Evolutionary conservation across 2,888 invertebrate species (phyloP), one percentile per base, ranked within the genome.

Genomic region (Troides aeacus): DNA sequence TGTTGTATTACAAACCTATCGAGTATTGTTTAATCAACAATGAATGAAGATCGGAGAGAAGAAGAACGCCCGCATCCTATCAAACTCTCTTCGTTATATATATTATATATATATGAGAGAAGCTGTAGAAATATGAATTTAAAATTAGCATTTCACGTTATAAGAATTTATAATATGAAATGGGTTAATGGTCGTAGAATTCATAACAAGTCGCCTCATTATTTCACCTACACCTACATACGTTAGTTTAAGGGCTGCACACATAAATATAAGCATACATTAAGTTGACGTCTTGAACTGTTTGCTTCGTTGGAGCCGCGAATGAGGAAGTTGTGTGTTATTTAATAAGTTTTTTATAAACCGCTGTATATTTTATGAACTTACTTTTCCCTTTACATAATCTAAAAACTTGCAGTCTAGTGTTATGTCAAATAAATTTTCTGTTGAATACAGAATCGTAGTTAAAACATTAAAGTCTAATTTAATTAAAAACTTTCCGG

Each of bases 221-320:
- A 69, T 69, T 69, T 56, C 57, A 64, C 61, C 58, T 57, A 57
- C 58, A 39, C 57, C 61, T 46, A 39, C 30, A 30, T 30, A 30
- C 60, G 69, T 69, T 69, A 69, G 64, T 64, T 18, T 60, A 64
- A 59, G 69, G 69, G 56, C 39, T 21, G 53, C 62, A 62, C 69
- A 64, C 60, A 57, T 64, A 61, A 60, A 64, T 64, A 69, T 56
- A 59, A 36, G 64, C 64, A 56, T 64, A 61, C 69, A 60, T 69
- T 60, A 64, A 69, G 24, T 61, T 64, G 42, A 64, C 24, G 57
- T 64, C 64, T 56, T 30, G 50, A 60, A 68, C 53, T 42, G 46
- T 63, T 64, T 58, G 68, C 68, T 60, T 53, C 53, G 39, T 23
- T 64, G 50, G n/a, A 60, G 36, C 59, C 5, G 64, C n/a, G n/a